Evolutionary conservation across 2,888 invertebrate genomes (phyloP).

Genomic region (Pammene fasciana): DNA sequence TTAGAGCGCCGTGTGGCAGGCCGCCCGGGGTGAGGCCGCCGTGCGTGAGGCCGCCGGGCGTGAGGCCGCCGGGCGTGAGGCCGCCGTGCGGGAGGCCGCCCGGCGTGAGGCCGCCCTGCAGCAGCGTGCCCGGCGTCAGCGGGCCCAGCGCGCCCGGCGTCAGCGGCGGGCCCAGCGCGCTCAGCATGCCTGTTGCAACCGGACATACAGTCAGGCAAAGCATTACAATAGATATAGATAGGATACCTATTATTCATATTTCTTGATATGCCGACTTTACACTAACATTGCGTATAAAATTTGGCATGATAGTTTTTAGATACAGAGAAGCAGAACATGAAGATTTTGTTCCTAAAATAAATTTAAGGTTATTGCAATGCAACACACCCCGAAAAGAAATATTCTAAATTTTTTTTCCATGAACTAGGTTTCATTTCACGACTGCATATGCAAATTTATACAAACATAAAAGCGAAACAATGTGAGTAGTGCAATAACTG

Average conservation of each 20-base stretch:
- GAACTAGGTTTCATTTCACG: too few relatives aligned
- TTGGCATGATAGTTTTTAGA: too few relatives aligned
- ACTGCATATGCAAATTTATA: too few relatives aligned
- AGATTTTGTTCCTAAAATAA: too few relatives aligned
- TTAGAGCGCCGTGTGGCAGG: slow-evolving; percentile 67
- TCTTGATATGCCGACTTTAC: too few relatives aligned
- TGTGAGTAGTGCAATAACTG: neutral
- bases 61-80: slow-evolving; percentile 50
- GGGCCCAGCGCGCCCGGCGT: slow-evolving; percentile 75
- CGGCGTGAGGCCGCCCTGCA: slow-evolving; percentile 70
- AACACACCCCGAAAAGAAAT: too few relatives aligned
- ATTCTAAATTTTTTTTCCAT: too few relatives aligned
- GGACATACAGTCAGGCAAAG: neutral
- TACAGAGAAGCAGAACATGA: too few relatives aligned
- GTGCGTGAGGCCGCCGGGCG: slow-evolving; percentile 69
- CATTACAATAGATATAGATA: neutral
- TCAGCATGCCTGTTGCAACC: slow-evolving; percentile 62
- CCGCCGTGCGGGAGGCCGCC: slow-evolving; percentile 58
- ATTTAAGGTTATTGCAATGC: too few relatives aligned
- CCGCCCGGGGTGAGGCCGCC: slow-evolving; percentile 72
- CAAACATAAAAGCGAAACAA: too few relatives aligned
- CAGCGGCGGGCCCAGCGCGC: slow-evolving; percentile 54
- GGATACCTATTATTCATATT: too few relatives aligned
- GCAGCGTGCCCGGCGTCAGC: slow-evolving; percentile 71
- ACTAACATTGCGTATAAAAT: too few relatives aligned